Evolutionary conservation across 2,888 invertebrate genomes (phyloP).

Genomic region (Caenorhabditis sp.): DNA sequence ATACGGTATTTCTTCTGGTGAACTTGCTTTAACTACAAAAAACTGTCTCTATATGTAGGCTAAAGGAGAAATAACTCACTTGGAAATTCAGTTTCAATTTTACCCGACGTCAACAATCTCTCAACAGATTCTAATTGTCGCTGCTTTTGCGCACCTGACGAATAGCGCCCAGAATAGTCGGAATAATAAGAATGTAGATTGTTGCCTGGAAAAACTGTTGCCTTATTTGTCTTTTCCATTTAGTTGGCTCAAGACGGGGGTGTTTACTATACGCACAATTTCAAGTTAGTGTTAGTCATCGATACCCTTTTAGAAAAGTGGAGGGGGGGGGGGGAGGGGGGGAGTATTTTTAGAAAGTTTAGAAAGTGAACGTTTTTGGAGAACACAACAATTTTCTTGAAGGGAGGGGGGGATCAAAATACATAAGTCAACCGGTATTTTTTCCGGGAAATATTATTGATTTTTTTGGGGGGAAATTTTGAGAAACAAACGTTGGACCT

Average conservation of each 20-base stretch:
- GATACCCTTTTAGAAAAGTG: no score
- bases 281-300: neutral
- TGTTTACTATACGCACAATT: neutral
- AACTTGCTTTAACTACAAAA: conserved; percentile 15
- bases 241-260: neutral
- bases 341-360: no score
- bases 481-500: no score
- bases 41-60: neutral
- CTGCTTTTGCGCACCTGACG: neutral
- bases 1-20: conserved; percentile 15
- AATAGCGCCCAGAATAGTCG: neutral
- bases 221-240: neutral
- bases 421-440: no score
- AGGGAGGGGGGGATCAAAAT: no score
- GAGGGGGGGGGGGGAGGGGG: no score
- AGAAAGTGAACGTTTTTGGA: no score
- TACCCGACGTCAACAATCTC: conserved; percentile 21
- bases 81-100: conserved; percentile 54
- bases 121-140: conserved; percentile 30
- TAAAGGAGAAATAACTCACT: conserved; percentile 16
- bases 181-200: conserved; percentile 12
- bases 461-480: no score
- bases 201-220: neutral
- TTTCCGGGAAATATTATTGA: no score
- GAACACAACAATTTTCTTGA: no score